Conservation (phyloP, 2,797 vertebrate species). For the Jordanella pulchra region DNA sequence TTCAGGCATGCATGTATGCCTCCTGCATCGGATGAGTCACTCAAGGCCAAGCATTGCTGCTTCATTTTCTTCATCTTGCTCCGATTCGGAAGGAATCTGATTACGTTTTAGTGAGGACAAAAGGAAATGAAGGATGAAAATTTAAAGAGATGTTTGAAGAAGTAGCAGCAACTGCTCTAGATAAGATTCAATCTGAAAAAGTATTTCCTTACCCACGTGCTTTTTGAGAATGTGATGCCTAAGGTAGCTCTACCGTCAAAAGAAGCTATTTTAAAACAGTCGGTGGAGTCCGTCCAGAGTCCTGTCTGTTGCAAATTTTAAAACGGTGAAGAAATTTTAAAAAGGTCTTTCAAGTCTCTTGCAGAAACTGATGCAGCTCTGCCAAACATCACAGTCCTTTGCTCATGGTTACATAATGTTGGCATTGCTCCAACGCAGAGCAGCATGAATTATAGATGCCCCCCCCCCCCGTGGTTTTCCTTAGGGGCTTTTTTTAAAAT, state of each 20-base stretch:
- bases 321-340: slow-evolving; percentile 23
- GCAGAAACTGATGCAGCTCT: slow-evolving; percentile 14
- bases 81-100: slow-evolving; percentile 61
- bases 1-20: neutral
- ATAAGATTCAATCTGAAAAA: neutral
- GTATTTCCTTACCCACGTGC: neutral
- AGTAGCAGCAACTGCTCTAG: slow-evolving; percentile 1
- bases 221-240: slow-evolving; percentile 5
- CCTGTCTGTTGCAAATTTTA: neutral
- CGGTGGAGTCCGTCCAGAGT: neutral
- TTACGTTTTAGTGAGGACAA: slow-evolving; percentile 47
- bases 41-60: slow-evolving; percentile 60
- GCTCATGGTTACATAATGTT: slow-evolving; percentile 50
- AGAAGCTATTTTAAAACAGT: neutral
- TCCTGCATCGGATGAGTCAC: slow-evolving; percentile 69
- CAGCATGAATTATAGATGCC: slow-evolving; percentile 57
- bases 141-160: slow-evolving; percentile 32
- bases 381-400: slow-evolving; percentile 30
- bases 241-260: slow-evolving; percentile 7
- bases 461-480: slow-evolving; percentile 10
- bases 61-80: slow-evolving; percentile 50
- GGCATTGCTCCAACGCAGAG: slow-evolving; percentile 34
- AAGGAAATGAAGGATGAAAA: slow-evolving; percentile 47
- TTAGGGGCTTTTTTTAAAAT: neutral
- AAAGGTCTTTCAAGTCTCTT: slow-evolving; percentile 23